phyloP scores from a whole-genome alignment of 1,140 invertebrate species.

The Spodoptera litura region DNA sequence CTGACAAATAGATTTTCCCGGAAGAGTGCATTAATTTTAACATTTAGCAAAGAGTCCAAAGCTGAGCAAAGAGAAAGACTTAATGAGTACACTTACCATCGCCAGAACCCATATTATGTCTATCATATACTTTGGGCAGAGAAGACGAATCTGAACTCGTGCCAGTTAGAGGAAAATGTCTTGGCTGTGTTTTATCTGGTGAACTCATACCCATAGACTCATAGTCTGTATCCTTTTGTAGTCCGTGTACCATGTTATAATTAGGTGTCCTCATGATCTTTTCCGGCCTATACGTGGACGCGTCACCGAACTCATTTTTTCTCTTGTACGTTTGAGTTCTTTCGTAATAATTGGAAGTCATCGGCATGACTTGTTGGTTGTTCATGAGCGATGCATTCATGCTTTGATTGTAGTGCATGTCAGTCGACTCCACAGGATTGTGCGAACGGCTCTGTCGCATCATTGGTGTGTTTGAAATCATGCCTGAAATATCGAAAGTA shows the following conservation, averaged over 20 bases:
- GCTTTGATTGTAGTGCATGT: conserved; percentile 77
- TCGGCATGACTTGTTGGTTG: conserved; percentile 72
- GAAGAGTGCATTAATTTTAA: conserved; percentile 40
- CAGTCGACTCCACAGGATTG: conserved; percentile 76
- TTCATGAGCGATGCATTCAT: conserved; percentile 66
- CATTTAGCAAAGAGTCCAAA: conserved; percentile 67
- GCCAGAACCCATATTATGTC: conserved; percentile 74
- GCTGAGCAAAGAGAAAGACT: conserved; percentile 55
- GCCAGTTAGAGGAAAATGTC: conserved; percentile 67
- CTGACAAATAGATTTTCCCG: conserved; percentile 50
- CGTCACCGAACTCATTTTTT: conserved; percentile 78
- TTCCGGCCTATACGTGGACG: conserved; percentile 72
- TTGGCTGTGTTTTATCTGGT: conserved; percentile 63
- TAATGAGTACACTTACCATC: conserved; percentile 72
- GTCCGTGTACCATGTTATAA: conserved; percentile 71
- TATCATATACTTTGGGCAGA: conserved; percentile 74
- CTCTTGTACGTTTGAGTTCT: conserved; percentile 73
- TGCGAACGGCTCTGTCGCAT: conserved; percentile 75
- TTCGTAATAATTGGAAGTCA: conserved; percentile 78
- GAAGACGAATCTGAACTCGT: conserved; percentile 60
- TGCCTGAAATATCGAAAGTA: conserved; percentile 64
- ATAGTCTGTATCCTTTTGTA: conserved; percentile 71
- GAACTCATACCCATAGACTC: conserved; percentile 62
- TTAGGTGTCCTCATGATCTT: conserved; percentile 79
- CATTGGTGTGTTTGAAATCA: conserved; percentile 75